These are phyloP conservation scores for Himalopsyche tibetana DNA, from an alignment of 2,888 invertebrate species.

Conservation along the genomic window DNA sequence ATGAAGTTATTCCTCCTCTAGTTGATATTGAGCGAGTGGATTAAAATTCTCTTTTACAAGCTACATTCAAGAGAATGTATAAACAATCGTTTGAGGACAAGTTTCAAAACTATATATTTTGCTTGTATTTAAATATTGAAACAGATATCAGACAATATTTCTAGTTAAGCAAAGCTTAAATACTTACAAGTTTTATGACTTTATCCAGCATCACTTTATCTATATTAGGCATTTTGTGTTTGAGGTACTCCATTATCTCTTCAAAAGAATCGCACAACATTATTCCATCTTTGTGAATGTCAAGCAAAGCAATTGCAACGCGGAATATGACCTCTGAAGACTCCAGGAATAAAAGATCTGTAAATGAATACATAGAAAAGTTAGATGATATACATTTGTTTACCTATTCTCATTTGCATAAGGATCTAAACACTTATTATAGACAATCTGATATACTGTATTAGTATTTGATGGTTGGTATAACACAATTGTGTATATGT, in stretches of 20 bases:
- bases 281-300: conserved; percentile 89
- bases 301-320: conserved; percentile 89
- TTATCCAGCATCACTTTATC: conserved; percentile 83
- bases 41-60: no score
- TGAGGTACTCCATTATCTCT: conserved; percentile 94
- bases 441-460: no score
- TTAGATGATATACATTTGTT: no score
- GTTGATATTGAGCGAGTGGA: no score
- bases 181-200: conserved; percentile 87
- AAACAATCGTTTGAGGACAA: no score
- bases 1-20: no score
- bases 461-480: no score
- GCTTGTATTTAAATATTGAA: neutral
- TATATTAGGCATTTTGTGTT: conserved; percentile 85
- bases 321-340: conserved; percentile 94
- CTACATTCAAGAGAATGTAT: no score
- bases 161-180: neutral
- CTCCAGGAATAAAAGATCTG: conserved; percentile 93
- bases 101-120: neutral
- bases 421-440: no score
- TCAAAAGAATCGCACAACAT: conserved; percentile 93
- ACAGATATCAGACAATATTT: neutral
- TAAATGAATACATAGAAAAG: conserved; percentile 61
- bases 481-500: no score
- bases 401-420: no score